Percentiles rank a stretch among this genome's conserved stretches.
Evolutionary conservation across 2,797 vertebrate genomes (phyloP).

Genomic region (Phrynocephalus forsythii): DNA sequence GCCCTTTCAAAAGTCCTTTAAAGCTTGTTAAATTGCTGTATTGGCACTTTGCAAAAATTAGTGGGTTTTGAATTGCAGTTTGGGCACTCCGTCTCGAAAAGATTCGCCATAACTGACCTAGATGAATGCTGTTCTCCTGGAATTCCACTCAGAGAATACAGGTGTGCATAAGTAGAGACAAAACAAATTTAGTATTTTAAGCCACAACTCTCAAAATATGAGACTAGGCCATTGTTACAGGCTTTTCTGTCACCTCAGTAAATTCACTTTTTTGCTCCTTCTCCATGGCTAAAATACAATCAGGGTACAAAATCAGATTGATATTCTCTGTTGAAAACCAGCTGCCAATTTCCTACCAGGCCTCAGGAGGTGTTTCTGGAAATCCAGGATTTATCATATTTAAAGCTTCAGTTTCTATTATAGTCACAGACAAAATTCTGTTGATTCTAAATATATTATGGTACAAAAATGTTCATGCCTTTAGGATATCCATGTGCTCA

Average conservation of each 20-base stretch:
- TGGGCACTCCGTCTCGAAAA: too few species aligned
- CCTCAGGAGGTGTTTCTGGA: slow-evolving; percentile 28
- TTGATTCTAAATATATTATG: slow-evolving; percentile 10
- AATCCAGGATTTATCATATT: slow-evolving; percentile 24
- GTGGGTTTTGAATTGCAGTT: too few species aligned
- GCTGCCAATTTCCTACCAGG: slow-evolving; percentile 13
- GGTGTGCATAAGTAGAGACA: too few species aligned
- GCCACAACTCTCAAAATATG: too few species aligned
- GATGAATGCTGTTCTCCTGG: too few species aligned
- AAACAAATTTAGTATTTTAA: too few species aligned
- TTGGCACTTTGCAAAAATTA: too few species aligned
- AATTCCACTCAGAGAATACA: too few species aligned
- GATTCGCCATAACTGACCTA: too few species aligned
- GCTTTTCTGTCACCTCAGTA: slow-evolving; percentile 2
- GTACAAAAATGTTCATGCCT: slow-evolving; percentile 26
- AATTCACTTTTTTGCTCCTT: background rate
- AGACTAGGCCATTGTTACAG: background rate
- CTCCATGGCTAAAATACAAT: slow-evolving; percentile 19
- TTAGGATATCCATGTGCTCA: slow-evolving; percentile 10
- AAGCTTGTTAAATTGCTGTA: too few species aligned
- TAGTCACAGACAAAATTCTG: slow-evolving; percentile 8
- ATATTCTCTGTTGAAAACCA: background rate
- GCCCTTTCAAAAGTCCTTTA: too few species aligned
- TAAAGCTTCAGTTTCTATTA: slow-evolving; percentile 36
- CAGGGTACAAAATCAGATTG: slow-evolving; percentile 24